Percentiles rank a stretch among this genome's conserved stretches.
Conservation (phyloP, 2,888 invertebrate species). For the Timema cristinae region DNA sequence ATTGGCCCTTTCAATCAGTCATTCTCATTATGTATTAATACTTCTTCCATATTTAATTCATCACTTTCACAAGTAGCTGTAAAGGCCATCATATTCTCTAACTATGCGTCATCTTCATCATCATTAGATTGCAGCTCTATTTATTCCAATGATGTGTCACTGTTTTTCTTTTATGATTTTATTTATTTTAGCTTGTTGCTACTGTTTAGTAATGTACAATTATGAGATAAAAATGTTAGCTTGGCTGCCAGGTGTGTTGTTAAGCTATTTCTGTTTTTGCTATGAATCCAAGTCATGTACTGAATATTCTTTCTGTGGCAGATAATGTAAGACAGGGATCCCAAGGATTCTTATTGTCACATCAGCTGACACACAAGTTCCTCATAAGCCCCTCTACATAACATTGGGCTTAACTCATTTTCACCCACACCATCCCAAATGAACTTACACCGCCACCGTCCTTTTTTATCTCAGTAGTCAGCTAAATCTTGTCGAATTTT, state of each 20-base stretch:
- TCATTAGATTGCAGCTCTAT: neutral
- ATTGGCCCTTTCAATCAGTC: neutral
- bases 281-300: neutral
- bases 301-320: slow-evolving; percentile 8
- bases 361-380: slow-evolving; percentile 13
- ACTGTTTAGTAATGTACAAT: neutral
- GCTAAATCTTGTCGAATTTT: neutral
- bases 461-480: slow-evolving; percentile 7
- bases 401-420: slow-evolving; percentile 6
- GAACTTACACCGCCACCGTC: slow-evolving; percentile 8
- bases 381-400: slow-evolving; percentile 9
- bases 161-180: neutral
- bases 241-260: neutral
- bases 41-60: neutral
- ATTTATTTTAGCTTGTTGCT: neutral
- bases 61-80: neutral
- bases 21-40: neutral
- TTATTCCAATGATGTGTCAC: neutral
- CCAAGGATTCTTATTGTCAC: neutral
- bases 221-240: neutral
- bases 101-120: neutral
- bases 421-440: slow-evolving; percentile 7
- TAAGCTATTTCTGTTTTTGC: slow-evolving; percentile 5
- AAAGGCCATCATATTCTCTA: neutral
- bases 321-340: neutral